Conservation (phyloP, 2,113 vertebrate genomes). For the Chaetorhynchus papuensis region DNA sequence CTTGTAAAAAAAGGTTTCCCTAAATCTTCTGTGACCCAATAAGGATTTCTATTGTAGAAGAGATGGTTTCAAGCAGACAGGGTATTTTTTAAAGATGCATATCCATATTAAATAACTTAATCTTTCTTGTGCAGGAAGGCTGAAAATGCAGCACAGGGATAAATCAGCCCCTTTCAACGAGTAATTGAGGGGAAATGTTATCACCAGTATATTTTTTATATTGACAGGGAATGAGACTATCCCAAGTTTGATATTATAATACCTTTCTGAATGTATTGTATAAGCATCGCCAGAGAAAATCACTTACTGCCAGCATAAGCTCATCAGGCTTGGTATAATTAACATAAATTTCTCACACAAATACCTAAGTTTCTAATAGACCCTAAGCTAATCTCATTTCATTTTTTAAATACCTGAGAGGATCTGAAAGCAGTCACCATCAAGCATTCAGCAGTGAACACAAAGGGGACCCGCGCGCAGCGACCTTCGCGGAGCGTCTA, state of each 20-base stretch:
- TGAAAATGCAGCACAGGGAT: conserved; percentile 25
- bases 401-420: background rate
- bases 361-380: conserved; percentile 54
- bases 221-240: conserved; percentile 47
- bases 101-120: conserved; percentile 52
- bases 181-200: conserved; percentile 61
- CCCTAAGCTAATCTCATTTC: conserved; percentile 29
- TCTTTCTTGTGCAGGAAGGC: conserved; percentile 32
- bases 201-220: conserved; percentile 47
- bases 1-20: background rate
- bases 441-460: background rate
- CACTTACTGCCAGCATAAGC: conserved; percentile 54
- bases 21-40: background rate
- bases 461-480: background rate
- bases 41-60: conserved; percentile 7
- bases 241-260: conserved; percentile 45
- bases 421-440: background rate
- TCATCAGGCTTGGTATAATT: conserved; percentile 55
- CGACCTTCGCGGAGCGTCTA: background rate
- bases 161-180: conserved; percentile 43
- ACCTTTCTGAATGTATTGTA: conserved; percentile 50
- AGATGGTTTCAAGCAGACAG: conserved; percentile 14
- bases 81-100: conserved; percentile 22
- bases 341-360: conserved; percentile 55
- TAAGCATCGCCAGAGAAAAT: conserved; percentile 29